Conservation (phyloP, 2,888 invertebrate species). For the Habrosyne pyritoides region DNA sequence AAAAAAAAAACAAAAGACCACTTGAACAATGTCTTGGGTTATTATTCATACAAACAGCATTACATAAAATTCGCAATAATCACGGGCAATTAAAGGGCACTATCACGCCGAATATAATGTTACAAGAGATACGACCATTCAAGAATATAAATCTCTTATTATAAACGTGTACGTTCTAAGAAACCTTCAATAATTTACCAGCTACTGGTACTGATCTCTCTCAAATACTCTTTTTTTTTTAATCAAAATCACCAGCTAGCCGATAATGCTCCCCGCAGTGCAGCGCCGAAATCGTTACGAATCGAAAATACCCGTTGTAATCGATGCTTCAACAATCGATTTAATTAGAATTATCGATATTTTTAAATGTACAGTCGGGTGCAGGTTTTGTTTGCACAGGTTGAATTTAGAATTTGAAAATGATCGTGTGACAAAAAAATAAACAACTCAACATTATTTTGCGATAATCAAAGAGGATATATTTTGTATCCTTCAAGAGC, state of each 20-base stretch:
- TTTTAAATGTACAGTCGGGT: constrained; percentile 50
- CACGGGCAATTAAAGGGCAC: constrained; percentile 1
- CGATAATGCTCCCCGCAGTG: constrained; percentile 55
- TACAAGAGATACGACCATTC: constrained; percentile 9
- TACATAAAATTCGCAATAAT: neutral
- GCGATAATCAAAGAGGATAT: too few species aligned
- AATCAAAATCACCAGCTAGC: constrained; percentile 24
- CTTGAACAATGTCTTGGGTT: too few species aligned
- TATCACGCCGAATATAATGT: neutral
- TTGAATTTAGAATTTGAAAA: too few species aligned
- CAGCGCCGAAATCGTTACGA: constrained; percentile 62
- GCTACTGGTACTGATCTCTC: constrained; percentile 62
- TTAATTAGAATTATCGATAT: constrained; percentile 78
- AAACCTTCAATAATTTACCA: constrained; percentile 49
- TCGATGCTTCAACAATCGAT: constrained; percentile 79
- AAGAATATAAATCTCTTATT: constrained; percentile 28
- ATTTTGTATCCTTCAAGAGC: too few species aligned
- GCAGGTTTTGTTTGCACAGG: neutral
- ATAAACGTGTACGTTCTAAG: constrained; percentile 36
- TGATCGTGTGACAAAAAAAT: too few species aligned
- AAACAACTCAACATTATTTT: too few species aligned
- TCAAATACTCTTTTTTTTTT: constrained; percentile 30
- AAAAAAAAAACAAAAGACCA: too few species aligned
- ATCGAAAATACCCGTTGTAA: constrained; percentile 61
- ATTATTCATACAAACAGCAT: too few species aligned